Conservation (phyloP, 2,113 vertebrate genomes). For the Vidua chalybeata region DNA sequence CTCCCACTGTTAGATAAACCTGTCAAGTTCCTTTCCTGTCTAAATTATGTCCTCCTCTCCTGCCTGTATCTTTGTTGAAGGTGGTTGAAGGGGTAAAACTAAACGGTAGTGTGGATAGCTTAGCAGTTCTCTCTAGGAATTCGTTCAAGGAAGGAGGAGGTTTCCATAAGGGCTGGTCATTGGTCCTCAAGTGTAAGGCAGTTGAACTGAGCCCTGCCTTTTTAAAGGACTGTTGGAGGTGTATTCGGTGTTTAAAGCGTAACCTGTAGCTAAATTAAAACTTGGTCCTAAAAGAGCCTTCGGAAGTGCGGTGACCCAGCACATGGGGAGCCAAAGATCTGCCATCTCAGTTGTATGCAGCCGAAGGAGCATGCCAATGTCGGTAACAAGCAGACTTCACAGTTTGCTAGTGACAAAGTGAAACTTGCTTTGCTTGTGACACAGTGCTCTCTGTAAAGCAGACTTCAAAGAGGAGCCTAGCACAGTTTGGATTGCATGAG, state of each 20-base stretch:
- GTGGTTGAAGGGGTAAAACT: neutral
- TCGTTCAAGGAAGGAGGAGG: neutral
- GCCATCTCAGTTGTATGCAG: neutral
- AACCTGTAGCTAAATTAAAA: neutral
- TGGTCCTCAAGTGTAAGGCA: neutral
- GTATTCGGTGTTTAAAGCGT: fast-evolving
- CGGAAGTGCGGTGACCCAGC: neutral
- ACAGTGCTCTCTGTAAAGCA: neutral
- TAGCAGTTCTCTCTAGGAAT: neutral
- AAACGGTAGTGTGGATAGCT: neutral
- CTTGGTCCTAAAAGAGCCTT: neutral
- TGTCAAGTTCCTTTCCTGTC: neutral
- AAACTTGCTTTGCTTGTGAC: neutral
- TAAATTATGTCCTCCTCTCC: neutral
- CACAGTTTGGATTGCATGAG: neutral
- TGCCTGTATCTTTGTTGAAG: neutral
- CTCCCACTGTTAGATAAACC: neutral
- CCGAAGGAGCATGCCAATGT: neutral
- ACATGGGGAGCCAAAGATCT: neutral
- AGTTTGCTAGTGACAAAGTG: neutral
- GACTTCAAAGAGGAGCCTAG: neutral
- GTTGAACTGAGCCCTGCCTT: neutral
- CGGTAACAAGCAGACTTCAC: neutral
- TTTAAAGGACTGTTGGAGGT: neutral
- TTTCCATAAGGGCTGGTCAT: neutral